Evolutionary conservation across 1,140 invertebrate species (phyloP).

Genomic region (Panonychus citri): DNA sequence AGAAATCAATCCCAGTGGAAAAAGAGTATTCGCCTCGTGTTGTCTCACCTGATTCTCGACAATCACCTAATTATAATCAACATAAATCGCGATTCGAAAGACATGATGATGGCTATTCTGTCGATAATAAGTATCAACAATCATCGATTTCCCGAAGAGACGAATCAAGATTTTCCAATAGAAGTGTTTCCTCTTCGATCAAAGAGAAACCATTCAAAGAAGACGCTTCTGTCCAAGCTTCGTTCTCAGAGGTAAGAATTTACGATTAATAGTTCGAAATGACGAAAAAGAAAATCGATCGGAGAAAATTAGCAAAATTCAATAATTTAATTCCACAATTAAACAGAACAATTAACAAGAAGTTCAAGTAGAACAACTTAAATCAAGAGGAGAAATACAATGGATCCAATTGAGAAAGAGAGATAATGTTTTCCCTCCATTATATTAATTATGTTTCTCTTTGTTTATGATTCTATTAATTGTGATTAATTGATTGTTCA

Average conservation of each 20-base stretch:
- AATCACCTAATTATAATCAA: too few relatives aligned
- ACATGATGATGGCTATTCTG: too few relatives aligned
- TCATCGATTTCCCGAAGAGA: neutral
- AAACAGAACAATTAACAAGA: too few relatives aligned
- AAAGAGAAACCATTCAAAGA: slow-evolving; percentile 4
- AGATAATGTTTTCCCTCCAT: too few relatives aligned
- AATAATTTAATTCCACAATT: too few relatives aligned
- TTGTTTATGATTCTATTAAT: neutral
- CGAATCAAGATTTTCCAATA: neutral
- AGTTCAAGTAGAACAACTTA: too few relatives aligned
- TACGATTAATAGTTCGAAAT: neutral
- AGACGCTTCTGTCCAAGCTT: slow-evolving; percentile 12
- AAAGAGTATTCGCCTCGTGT: slow-evolving; percentile 10
- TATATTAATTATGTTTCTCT: neutral
- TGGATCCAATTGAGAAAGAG: too few relatives aligned
- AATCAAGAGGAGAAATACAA: too few relatives aligned
- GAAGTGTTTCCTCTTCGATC: neutral
- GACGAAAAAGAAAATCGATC: neutral
- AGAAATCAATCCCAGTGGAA: neutral
- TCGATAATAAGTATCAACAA: neutral
- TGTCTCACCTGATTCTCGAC: too few relatives aligned
- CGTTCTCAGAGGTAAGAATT: slow-evolving; percentile 2
- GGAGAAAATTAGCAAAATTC: too few relatives aligned
- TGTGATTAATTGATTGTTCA: neutral
- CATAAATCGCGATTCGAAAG: too few relatives aligned